Evolutionary conservation across 2,888 invertebrate species (phyloP), one percentile per base, ranked within the genome.

Genomic region (Fissipunctia ypsillon): DNA sequence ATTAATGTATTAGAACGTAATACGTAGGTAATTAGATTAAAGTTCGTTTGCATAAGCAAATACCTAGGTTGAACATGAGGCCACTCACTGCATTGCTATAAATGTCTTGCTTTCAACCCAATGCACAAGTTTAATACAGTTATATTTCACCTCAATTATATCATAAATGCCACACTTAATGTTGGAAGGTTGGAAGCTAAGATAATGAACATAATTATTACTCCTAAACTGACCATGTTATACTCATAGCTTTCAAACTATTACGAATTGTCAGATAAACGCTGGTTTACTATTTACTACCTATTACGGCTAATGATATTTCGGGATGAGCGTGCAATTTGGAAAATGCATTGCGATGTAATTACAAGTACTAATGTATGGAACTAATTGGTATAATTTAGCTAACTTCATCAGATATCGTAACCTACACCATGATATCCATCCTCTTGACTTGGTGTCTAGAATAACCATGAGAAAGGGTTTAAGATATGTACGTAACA

Each of bases 61-160:
- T 54, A 48, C 48, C 64, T 64, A 65, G 35, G 54, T 64, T 43
- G 48, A 60, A 70, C 59, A 67, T 64, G 68, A 57, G 22, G 54
- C 75, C 81, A 50, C 59, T 81, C 75, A 60, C 70, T 71, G 43
- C 59, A 54, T 59, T n/a, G 57, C 48, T 78, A 80, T 81, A 81
- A 81, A 81, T 75, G 69, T 78, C 78, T 66, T 52, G 31, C 64
- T 69, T 71, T 75, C 31, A 71, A 71, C 31, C 31, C 28, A 57
- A 61, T 68, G 65, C 28, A 71, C 48, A 61, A 68, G 59, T 75
- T 78, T 71, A 81, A 28, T 38, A 22, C 64, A 73, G 54, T 59
- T 75, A 59, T 81, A 81, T 78, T 75, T 81, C 61, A 71, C 38
- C 54, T 59, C 69, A 81, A 72, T 81, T 71, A 81, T 63, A 75